phyloP scores from a whole-genome alignment of 2,113 vertebrate genomes.

The Catharus bicknelli region DNA sequence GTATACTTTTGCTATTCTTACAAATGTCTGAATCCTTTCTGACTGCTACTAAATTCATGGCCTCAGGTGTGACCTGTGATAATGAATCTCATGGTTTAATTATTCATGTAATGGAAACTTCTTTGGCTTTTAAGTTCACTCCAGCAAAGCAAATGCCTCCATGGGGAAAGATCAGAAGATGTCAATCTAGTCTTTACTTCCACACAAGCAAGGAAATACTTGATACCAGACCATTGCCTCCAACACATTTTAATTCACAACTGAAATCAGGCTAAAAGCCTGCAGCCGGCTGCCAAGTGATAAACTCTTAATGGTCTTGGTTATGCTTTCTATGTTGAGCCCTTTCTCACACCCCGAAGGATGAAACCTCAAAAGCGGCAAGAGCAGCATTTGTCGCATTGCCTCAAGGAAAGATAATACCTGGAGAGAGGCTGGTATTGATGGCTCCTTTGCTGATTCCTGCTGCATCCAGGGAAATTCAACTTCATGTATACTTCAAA shows the following conservation, averaged over 20 bases:
- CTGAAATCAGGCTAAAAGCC: neutral
- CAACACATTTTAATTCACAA: neutral
- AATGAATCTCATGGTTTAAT: slow-evolving; percentile 3
- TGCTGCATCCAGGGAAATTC: neutral
- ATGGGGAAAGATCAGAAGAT: neutral
- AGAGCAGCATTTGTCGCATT: neutral
- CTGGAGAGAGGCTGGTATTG: neutral
- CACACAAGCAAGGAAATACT: neutral
- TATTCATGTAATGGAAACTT: slow-evolving; percentile 1
- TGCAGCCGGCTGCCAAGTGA: neutral
- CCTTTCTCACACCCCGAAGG: neutral
- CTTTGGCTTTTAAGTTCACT: neutral
- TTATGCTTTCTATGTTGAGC: neutral
- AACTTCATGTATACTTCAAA: accelerated
- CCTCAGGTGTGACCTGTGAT: neutral
- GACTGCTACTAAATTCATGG: neutral
- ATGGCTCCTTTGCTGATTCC: neutral
- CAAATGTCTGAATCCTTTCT: neutral
- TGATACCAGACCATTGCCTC: neutral
- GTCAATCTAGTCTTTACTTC: neutral
- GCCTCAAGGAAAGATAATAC: neutral
- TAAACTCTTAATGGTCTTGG: neutral
- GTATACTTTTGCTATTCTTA: neutral
- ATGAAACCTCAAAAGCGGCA: neutral
- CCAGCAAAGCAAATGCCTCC: neutral